Evolutionary conservation across 2,797 vertebrate genomes (phyloP).

Genomic region (Petrocephalus schoutedeni): DNA sequence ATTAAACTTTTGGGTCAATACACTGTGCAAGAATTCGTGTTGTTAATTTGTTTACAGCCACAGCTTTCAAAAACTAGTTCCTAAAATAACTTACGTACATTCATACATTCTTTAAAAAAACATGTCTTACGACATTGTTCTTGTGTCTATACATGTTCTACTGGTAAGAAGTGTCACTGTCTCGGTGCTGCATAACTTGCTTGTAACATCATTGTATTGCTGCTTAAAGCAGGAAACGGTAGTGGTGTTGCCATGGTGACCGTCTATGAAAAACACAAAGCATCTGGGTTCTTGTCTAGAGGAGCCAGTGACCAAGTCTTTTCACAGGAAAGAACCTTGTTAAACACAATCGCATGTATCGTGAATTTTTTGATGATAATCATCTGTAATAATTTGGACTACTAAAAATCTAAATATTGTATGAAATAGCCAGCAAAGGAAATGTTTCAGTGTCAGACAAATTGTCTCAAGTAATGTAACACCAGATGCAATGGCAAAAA

Average conservation of each 20-base stretch:
- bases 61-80: neutral
- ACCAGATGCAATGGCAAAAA: neutral
- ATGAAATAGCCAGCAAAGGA: neutral
- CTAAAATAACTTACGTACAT: neutral
- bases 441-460: neutral
- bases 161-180: neutral
- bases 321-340: neutral
- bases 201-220: neutral
- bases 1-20: neutral
- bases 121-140: neutral
- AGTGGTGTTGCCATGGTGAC: neutral
- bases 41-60: neutral
- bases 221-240: neutral
- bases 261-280: neutral
- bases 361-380: neutral
- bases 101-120: neutral
- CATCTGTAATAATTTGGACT: neutral
- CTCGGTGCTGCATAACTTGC: neutral
- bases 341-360: neutral
- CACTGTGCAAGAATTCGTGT: neutral
- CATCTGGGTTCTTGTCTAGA: neutral
- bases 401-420: neutral
- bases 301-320: neutral
- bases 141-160: neutral
- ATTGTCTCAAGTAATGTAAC: neutral